These are phyloP conservation scores for Tinamus guttatus DNA, from an alignment of 2,113 vertebrate genomes.

Conservation along the genomic window DNA sequence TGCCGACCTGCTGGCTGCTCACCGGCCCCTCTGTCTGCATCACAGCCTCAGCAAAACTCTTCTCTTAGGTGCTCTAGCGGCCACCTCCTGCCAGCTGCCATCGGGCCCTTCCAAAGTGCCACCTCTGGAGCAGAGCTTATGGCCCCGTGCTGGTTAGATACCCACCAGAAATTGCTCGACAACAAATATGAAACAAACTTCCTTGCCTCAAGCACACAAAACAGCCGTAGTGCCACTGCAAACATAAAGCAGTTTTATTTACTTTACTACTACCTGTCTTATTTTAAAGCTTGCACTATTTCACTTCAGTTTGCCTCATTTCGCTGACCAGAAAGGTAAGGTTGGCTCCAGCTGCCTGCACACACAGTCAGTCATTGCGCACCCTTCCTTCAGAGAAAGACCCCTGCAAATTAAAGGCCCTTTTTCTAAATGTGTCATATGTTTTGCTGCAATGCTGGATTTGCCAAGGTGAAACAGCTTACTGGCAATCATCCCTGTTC, in stretches of 20 bases:
- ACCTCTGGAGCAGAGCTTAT: not conserved
- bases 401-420: not conserved
- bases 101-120: not conserved
- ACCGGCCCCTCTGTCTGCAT: not conserved
- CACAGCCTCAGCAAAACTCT: not conserved
- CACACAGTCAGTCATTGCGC: fast-evolving
- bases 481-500: fast-evolving
- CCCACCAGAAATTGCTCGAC: not conserved
- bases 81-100: not conserved
- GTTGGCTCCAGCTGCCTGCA: not conserved
- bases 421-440: not conserved
- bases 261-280: not conserved
- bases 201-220: not conserved
- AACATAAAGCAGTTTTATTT: fast-evolving
- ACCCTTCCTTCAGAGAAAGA: not conserved
- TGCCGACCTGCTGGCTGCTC: not conserved
- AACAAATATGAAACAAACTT: not conserved
- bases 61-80: not conserved
- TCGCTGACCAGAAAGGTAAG: not conserved
- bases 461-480: not conserved
- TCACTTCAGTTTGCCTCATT: not conserved
- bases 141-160: not conserved
- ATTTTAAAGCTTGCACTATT: not conserved
- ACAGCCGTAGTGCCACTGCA: not conserved
- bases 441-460: not conserved